phyloP scores from a whole-genome alignment of 2,113 vertebrate species.

The Tetrao urogallus region DNA sequence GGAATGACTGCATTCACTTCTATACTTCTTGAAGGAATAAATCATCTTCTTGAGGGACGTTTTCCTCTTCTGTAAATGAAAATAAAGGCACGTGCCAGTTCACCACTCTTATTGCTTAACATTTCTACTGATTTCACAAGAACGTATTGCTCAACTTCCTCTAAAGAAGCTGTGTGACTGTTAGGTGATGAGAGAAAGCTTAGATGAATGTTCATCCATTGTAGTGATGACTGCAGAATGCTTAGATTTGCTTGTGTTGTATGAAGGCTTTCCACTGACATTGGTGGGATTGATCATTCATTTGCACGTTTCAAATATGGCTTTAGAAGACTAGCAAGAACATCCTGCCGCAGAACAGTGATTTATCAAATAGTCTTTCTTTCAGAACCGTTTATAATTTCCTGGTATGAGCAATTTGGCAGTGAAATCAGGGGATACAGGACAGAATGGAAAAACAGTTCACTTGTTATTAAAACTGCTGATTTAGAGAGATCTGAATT shows the following conservation, averaged over 20 bases:
- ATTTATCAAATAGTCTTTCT: neutral
- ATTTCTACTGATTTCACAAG: neutral
- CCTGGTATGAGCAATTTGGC: neutral
- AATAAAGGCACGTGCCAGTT: neutral
- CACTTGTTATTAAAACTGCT: neutral
- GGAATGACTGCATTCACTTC: neutral
- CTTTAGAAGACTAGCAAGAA: neutral
- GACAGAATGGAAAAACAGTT: neutral
- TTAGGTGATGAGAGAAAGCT: neutral
- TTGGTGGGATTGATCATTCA: neutral
- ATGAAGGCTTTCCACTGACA: neutral
- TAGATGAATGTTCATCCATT: neutral
- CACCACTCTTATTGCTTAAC: neutral
- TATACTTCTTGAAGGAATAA: neutral
- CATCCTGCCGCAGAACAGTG: neutral
- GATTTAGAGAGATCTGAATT: neutral
- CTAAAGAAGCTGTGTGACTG: neutral
- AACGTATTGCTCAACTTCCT: fast-evolving
- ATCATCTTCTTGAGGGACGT: neutral
- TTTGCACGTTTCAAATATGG: neutral
- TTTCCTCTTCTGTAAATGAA: neutral
- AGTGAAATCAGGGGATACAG: fast-evolving
- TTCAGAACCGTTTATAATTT: neutral
- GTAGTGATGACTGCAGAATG: neutral
- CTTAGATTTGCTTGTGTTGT: neutral